phyloP scores from a whole-genome alignment of 2,888 invertebrate species.

The Sarcophaga caerulescens region DNA sequence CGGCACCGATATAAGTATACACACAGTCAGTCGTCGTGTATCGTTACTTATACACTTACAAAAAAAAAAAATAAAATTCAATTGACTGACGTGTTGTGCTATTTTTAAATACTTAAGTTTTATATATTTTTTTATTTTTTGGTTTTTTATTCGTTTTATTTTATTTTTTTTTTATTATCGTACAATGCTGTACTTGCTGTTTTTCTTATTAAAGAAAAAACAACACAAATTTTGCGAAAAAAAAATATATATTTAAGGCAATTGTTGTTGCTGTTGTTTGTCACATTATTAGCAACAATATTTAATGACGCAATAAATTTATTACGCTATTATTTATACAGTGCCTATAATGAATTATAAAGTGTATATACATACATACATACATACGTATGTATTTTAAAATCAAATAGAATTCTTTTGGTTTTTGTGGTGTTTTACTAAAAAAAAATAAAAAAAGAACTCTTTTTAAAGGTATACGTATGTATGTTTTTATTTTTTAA shows the following conservation, averaged over 20 bases:
- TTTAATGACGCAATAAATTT: conserved; percentile 54
- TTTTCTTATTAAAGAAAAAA: conserved; percentile 19
- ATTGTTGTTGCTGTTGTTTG: conserved; percentile 29
- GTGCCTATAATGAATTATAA: not conserved
- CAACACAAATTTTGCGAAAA: too few relatives aligned
- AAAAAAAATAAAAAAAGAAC: too few relatives aligned
- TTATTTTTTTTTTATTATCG: not conserved
- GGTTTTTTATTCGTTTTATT: conserved; percentile 3
- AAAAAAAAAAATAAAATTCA: conserved; percentile 18
- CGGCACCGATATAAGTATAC: too few relatives aligned
- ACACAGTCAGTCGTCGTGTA: too few relatives aligned
- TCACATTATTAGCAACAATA: conserved; percentile 35
- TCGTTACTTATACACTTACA: not conserved
- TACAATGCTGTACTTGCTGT: conserved; percentile 20
- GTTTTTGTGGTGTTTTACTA: too few relatives aligned
- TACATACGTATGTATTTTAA: not conserved
- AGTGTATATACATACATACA: not conserved
- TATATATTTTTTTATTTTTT: not conserved
- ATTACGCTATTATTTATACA: conserved; percentile 9
- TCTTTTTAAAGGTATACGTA: too few relatives aligned
- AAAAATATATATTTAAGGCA: not conserved
- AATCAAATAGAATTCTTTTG: not conserved
- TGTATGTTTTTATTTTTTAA: too few relatives aligned
- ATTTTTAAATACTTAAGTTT: conserved; percentile 60
- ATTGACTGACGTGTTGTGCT: conserved; percentile 62